Percentiles rank a stretch among this genome's conserved stretches.
Evolutionary conservation across 1,140 invertebrate species (phyloP).

Genomic region (Drosophila ercepeae): DNA sequence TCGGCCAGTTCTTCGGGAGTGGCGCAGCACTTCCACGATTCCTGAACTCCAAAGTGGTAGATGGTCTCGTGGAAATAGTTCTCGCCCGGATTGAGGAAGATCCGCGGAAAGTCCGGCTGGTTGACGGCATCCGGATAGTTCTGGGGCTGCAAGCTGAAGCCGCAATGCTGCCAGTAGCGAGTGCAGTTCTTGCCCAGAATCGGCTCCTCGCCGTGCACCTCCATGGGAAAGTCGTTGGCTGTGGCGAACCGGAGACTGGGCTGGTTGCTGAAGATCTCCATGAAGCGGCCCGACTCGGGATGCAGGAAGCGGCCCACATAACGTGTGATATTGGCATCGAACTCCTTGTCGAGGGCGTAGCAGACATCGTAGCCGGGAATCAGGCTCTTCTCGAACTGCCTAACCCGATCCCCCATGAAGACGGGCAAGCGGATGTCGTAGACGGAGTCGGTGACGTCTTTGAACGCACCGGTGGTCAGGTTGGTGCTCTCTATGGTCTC

Average conservation of each 20-base stretch:
- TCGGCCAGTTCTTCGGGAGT: constrained; percentile 11
- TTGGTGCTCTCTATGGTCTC: constrained; percentile 86
- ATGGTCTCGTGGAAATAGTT: constrained; percentile 87
- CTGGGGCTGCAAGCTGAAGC: constrained; percentile 21
- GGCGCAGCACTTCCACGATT: constrained; percentile 27
- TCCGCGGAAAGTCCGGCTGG: constrained; percentile 84
- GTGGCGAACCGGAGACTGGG: constrained; percentile 96
- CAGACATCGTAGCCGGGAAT: constrained; percentile 89
- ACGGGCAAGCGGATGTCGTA: constrained; percentile 88
- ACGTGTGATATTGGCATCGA: constrained; percentile 37
- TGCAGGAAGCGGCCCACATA: constrained; percentile 55
- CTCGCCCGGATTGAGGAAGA: constrained; percentile 88
- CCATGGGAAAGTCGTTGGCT: constrained; percentile 88
- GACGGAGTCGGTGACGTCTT: constrained; percentile 86
- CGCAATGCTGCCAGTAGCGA: constrained; percentile 77
- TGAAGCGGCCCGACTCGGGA: constrained; percentile 86
- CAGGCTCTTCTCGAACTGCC: constrained; percentile 72
- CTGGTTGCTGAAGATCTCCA: constrained; percentile 93
- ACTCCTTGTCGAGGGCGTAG: constrained; percentile 86
- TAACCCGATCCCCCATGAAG: constrained; percentile 84
- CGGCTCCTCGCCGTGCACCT: constrained; percentile 67
- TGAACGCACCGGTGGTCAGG: constrained; percentile 91
- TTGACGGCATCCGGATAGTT: constrained; percentile 89
- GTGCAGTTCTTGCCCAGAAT: constrained; percentile 89
- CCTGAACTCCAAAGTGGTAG: constrained; percentile 20